Evolutionary conservation across 2,113 vertebrate genomes (phyloP).

Genomic region (Macaca nemestrina): DNA sequence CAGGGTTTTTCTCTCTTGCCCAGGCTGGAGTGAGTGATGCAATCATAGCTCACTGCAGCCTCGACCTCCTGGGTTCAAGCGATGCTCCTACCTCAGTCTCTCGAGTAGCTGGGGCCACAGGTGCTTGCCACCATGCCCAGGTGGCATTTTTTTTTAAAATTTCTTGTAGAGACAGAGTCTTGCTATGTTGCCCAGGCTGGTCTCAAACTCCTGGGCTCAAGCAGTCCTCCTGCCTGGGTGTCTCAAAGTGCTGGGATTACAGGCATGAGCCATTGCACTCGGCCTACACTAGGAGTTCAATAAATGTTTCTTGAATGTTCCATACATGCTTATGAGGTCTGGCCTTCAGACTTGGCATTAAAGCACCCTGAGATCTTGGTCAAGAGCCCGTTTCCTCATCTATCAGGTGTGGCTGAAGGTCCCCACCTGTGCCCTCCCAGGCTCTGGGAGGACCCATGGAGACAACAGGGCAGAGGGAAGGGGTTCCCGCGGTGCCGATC

Average conservation of each 20-base stretch:
- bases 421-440: background rate
- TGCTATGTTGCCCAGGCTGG: background rate
- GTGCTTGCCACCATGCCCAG: background rate
- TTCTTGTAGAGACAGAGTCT: background rate
- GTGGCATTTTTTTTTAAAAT: background rate
- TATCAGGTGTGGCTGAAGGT: too few relatives aligned
- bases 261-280: background rate
- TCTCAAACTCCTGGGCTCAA: background rate
- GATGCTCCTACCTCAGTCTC: background rate
- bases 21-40: background rate
- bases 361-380: too few relatives aligned
- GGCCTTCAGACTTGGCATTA: background rate
- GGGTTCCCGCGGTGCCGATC: too few relatives aligned
- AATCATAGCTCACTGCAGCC: background rate
- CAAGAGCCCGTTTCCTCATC: background rate
- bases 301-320: rapidly evolving
- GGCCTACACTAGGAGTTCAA: too few relatives aligned
- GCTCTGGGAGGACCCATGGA: background rate
- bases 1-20: background rate
- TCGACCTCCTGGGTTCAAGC: background rate
- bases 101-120: background rate
- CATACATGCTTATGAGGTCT: too few relatives aligned
- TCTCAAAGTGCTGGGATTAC: background rate
- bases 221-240: background rate
- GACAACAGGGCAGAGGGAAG: background rate